Conservation (phyloP, 2,888 invertebrate genomes). For the Meiosimyza decipiens region DNA sequence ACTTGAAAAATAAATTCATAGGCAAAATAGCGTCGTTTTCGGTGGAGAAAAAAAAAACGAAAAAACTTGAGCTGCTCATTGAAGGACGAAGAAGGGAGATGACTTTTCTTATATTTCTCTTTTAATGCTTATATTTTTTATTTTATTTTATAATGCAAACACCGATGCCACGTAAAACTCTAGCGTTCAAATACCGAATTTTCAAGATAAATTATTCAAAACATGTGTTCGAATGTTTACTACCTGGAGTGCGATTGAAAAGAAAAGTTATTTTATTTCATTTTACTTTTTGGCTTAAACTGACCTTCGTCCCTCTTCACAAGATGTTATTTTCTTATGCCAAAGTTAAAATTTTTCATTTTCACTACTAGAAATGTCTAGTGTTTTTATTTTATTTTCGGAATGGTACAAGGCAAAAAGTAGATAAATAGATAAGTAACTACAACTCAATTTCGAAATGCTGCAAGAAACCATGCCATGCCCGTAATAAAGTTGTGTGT, state of each 20-base stretch:
- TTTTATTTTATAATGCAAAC: too few relatives aligned
- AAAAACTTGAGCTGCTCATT: too few relatives aligned
- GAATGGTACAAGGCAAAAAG: background rate
- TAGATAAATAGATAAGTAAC: too few relatives aligned
- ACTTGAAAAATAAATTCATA: background rate
- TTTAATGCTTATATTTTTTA: too few relatives aligned
- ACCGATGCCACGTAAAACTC: too few relatives aligned
- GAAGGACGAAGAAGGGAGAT: too few relatives aligned
- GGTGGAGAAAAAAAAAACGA: too few relatives aligned
- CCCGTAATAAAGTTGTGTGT: background rate
- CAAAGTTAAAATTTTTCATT: slow-evolving; percentile 1
- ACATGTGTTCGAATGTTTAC: slow-evolving; percentile 57
- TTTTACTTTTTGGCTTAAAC: background rate
- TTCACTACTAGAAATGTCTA: background rate
- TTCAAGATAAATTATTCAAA: slow-evolving; percentile 62
- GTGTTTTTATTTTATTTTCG: background rate
- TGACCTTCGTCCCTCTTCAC: too few relatives aligned
- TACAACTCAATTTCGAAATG: too few relatives aligned
- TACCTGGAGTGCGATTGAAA: slow-evolving; percentile 43
- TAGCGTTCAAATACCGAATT: background rate
- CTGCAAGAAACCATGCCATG: background rate
- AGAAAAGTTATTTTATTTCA: slow-evolving; percentile 36
- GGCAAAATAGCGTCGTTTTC: too few relatives aligned
- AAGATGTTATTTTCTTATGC: background rate
- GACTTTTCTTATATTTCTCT: too few relatives aligned